Conservation (phyloP, 2,888 invertebrate species). For the Philereme vetulata region DNA sequence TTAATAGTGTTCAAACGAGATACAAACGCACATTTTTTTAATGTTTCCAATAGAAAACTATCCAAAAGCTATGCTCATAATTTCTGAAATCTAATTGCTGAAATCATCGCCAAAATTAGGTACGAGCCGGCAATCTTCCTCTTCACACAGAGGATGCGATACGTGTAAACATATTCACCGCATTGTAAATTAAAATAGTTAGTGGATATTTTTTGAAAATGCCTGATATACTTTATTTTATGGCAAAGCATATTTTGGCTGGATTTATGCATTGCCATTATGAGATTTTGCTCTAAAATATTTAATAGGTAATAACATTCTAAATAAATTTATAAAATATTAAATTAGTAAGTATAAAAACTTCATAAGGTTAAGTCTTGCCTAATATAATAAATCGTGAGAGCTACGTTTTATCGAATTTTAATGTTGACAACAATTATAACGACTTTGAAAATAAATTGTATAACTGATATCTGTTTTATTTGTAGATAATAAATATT, state of each 20-base stretch:
- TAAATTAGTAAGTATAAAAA: background rate
- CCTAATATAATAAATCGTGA: background rate
- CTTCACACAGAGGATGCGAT: too few species aligned
- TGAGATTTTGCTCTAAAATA: background rate
- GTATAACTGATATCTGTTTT: background rate
- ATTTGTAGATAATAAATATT: too few species aligned
- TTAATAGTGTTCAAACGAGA: too few species aligned
- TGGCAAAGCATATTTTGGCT: constrained; percentile 59
- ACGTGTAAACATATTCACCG: too few species aligned
- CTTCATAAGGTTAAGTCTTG: background rate
- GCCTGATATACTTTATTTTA: background rate
- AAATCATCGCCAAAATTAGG: too few species aligned
- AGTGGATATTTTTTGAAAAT: background rate
- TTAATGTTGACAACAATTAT: constrained; percentile 59
- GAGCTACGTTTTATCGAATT: background rate
- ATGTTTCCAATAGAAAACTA: too few species aligned
- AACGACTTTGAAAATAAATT: constrained; percentile 37
- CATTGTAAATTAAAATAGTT: too few species aligned
- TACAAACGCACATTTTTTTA: too few species aligned
- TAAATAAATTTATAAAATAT: background rate
- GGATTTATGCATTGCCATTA: constrained; percentile 53
- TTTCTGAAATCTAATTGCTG: too few species aligned
- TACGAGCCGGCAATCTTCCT: too few species aligned
- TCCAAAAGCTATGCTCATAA: too few species aligned
- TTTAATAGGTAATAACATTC: background rate